Evolutionary conservation across 2,113 vertebrate species (phyloP).

Genomic region (Tylochromis polylepis): DNA sequence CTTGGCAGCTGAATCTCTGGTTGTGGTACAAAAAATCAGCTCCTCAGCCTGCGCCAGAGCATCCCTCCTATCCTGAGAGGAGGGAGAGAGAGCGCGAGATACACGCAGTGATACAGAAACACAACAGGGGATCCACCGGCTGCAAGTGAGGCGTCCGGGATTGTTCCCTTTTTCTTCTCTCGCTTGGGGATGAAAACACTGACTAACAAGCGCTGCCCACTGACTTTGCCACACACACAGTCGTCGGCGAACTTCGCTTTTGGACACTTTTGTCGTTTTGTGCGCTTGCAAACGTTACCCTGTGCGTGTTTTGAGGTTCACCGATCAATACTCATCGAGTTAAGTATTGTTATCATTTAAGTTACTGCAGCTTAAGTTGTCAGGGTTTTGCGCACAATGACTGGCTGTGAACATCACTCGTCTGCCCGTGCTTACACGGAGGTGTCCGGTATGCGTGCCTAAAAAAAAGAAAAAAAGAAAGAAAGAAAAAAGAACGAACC

Average conservation of each 20-base stretch:
- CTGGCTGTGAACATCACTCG: not conserved
- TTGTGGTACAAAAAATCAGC: not conserved
- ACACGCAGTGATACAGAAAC: slow-evolving; percentile 26
- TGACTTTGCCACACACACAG: not conserved
- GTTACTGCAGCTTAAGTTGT: slow-evolving; percentile 5
- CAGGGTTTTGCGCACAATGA: slow-evolving; percentile 22
- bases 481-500: not conserved
- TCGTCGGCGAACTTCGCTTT: slow-evolving; percentile 3
- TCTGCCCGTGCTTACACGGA: not conserved
- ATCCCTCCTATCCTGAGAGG: slow-evolving; percentile 1
- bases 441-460: not conserved
- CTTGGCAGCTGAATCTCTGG: not conserved
- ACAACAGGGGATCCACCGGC: slow-evolving; percentile 19
- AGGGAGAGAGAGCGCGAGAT: not conserved
- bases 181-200: not conserved
- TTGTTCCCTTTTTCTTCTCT: not conserved
- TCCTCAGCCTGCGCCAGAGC: slow-evolving; percentile 30
- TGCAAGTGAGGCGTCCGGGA: slow-evolving; percentile 31
- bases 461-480: not conserved
- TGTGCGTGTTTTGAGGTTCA: not conserved
- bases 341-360: not conserved
- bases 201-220: not conserved
- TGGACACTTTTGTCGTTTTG: slow-evolving; percentile 6
- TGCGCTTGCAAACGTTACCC: not conserved
- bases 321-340: not conserved